Evolutionary conservation across 2,797 vertebrate genomes (phyloP).

Genomic region (Buphagus erythrorhynchus): DNA sequence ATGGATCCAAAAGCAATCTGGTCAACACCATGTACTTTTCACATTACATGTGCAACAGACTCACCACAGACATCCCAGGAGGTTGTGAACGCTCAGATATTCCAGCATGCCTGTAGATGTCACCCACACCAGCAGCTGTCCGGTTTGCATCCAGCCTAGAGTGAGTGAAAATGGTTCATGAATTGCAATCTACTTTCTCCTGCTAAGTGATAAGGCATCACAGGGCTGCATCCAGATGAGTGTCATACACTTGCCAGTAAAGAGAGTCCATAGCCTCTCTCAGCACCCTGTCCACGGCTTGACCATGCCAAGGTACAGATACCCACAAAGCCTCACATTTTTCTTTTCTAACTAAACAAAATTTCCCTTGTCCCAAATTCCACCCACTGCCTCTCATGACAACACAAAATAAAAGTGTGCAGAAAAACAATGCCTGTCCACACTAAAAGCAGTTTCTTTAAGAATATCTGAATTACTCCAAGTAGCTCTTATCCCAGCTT

Average conservation of each 20-base stretch:
- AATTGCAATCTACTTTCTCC: background rate
- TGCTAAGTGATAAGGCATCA: background rate
- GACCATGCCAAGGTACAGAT: background rate
- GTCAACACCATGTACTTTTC: background rate
- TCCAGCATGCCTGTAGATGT: slow-evolving; percentile 91
- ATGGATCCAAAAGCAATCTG: background rate
- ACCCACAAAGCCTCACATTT: background rate
- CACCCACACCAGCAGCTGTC: slow-evolving; percentile 85
- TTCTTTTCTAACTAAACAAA: background rate
- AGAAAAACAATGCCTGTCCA: background rate
- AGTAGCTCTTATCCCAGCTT: background rate
- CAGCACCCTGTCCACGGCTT: background rate
- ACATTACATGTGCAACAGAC: background rate
- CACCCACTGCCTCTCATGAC: background rate
- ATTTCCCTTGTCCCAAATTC: background rate
- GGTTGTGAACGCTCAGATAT: slow-evolving; percentile 85
- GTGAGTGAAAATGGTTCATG: background rate
- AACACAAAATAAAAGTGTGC: rapidly evolving
- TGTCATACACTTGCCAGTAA: background rate
- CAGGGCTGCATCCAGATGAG: background rate
- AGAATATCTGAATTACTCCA: background rate
- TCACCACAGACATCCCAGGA: slow-evolving; percentile 83
- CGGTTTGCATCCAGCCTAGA: slow-evolving; percentile 86
- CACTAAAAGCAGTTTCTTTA: background rate
- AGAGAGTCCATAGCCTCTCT: background rate